Conservation (phyloP, 1,140 invertebrate species). For the Penaeus vannamei region DNA sequence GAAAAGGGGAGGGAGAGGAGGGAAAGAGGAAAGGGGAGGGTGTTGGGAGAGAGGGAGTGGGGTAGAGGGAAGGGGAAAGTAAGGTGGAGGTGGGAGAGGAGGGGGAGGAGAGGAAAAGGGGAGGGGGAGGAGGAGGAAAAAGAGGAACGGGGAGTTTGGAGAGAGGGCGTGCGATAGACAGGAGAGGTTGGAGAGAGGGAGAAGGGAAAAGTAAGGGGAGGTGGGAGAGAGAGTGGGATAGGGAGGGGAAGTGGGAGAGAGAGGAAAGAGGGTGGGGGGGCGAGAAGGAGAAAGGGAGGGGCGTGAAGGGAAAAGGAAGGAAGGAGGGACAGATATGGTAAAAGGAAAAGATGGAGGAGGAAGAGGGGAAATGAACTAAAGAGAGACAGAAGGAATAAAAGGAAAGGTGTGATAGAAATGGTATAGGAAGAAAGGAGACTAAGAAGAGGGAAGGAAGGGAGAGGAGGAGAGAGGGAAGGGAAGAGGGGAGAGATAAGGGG, state of each 20-base stretch:
- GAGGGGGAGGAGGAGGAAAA: background rate
- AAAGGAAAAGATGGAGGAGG: background rate
- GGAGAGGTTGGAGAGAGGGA: background rate
- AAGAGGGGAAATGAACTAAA: background rate
- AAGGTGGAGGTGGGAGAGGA: background rate
- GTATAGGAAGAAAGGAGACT: background rate
- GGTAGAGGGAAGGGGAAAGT: no score
- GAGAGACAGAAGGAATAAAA: background rate
- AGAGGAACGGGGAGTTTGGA: background rate
- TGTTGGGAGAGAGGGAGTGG: background rate
- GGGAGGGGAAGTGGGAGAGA: background rate
- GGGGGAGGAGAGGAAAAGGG: background rate
- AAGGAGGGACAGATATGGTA: background rate
- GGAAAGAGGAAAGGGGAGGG: background rate
- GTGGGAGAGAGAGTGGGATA: background rate
- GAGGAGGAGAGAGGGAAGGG: background rate
- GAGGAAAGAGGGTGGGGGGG: background rate
- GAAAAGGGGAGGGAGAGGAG: background rate
- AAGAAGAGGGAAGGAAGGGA: background rate
- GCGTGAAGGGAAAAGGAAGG: background rate
- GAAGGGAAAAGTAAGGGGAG: background rate
- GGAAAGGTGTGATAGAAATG: background rate
- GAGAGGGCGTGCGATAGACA: background rate
- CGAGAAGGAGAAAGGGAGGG: background rate
- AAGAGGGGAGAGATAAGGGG: background rate